A percentile compares a stretch with the other conserved stretches of the same genome.
Conservation (phyloP, 2,888 invertebrate genomes). For the Cartodere bifasciata region DNA sequence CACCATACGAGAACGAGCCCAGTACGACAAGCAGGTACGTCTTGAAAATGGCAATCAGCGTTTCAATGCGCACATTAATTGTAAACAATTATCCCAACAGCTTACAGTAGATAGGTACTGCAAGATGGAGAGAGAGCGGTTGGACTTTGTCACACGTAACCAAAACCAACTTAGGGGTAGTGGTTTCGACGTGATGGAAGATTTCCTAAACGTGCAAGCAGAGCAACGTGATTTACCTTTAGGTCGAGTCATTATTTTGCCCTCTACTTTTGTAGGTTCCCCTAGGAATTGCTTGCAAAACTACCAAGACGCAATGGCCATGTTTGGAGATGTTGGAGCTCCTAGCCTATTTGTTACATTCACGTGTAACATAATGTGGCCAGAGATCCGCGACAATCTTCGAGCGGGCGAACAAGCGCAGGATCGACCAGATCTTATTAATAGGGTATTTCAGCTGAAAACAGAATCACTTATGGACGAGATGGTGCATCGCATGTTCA, state of each 20-base stretch:
- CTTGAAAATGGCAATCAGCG: background rate
- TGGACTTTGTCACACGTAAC: constrained; percentile 4
- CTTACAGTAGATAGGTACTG: constrained; percentile 8
- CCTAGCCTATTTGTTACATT: constrained; percentile 14
- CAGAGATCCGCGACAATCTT: constrained; percentile 11
- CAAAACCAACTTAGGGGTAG: constrained; percentile 4
- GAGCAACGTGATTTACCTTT: constrained; percentile 5
- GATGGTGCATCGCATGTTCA: constrained; percentile 7
- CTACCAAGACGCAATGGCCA: constrained; percentile 14
- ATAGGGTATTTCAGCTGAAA: constrained; percentile 12
- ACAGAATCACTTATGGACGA: constrained; percentile 11
- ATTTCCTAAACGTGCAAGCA: constrained; percentile 4
- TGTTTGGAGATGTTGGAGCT: constrained; percentile 20
- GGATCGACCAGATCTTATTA: constrained; percentile 14
- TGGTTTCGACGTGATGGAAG: constrained; percentile 3
- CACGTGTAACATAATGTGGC: constrained; percentile 15
- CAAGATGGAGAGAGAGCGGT: constrained; percentile 6
- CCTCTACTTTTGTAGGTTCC: constrained; percentile 6
- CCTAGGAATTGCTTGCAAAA: constrained; percentile 17
- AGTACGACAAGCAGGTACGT: constrained; percentile 5
- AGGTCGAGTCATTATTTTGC: constrained; percentile 8
- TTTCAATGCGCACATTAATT: constrained; percentile 2
- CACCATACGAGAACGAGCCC: constrained; percentile 3
- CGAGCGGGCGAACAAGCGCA: constrained; percentile 4
- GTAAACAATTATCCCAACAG: constrained; percentile 9